Evolutionary conservation across 2,888 invertebrate species (phyloP).

Genomic region (Caenorhabditis drosophilae): DNA sequence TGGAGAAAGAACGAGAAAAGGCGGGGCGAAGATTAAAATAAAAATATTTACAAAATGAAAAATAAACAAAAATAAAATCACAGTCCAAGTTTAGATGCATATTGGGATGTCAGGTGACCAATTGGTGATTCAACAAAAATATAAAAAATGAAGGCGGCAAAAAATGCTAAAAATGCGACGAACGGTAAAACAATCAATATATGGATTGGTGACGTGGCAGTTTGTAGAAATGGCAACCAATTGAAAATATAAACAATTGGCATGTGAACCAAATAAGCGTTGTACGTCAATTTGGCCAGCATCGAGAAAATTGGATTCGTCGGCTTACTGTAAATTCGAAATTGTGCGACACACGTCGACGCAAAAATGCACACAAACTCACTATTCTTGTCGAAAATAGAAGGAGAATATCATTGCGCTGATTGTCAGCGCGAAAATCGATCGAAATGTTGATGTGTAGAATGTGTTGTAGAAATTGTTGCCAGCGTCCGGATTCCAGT

Average conservation of each 20-base stretch:
- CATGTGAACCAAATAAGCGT: constrained; percentile 66
- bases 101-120: constrained; percentile 27
- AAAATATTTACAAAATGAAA: not conserved
- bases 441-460: constrained; percentile 65
- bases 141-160: constrained; percentile 59
- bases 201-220: constrained; percentile 53
- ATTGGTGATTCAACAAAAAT: constrained; percentile 61
- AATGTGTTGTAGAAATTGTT: constrained; percentile 62
- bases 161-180: constrained; percentile 55
- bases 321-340: constrained; percentile 37
- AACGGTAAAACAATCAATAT: constrained; percentile 58
- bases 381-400: constrained; percentile 39
- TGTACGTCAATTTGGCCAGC: constrained; percentile 61
- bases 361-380: constrained; percentile 11
- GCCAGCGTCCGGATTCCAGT: constrained; percentile 59
- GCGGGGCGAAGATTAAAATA: too few relatives aligned
- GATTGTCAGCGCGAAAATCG: constrained; percentile 59
- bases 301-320: constrained; percentile 51
- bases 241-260: constrained; percentile 66
- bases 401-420: constrained; percentile 53
- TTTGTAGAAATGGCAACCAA: constrained; percentile 56
- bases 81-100: constrained; percentile 18
- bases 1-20: not conserved
- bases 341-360: not conserved
- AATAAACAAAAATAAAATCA: not conserved